Evolutionary conservation across 92 coral and sea anemone genomes (phyloP).

Genomic region (Phymanthus crucifer): DNA sequence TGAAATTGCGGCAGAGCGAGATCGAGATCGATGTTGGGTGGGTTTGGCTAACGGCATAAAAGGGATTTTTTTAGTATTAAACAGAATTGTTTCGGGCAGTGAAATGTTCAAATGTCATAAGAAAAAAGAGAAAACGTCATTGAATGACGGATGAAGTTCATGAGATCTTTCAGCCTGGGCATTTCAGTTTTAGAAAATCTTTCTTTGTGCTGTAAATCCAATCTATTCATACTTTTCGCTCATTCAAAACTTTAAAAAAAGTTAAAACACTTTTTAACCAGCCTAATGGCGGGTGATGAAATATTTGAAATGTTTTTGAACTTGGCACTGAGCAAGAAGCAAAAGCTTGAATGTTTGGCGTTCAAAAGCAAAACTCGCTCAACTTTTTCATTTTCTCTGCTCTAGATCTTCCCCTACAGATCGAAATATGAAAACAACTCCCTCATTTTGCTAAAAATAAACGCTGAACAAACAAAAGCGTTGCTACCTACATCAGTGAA

Average conservation of each 20-base stretch:
- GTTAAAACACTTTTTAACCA: neutral
- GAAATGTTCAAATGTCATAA: neutral
- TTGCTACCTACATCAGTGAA: neutral
- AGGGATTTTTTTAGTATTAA: no score
- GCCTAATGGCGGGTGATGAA: neutral
- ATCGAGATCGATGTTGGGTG: no score
- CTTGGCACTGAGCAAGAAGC: neutral
- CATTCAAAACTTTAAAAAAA: neutral
- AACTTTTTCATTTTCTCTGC: constrained; percentile 11
- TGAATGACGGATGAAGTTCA: neutral
- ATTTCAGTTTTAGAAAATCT: constrained; percentile 1
- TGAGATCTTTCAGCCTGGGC: constrained; percentile 4
- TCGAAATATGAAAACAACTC: neutral
- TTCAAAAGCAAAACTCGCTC: constrained; percentile 2
- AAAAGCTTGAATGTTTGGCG: neutral
- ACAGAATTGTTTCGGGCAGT: no score
- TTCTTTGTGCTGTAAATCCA: neutral
- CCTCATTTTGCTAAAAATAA: neutral
- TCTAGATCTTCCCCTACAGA: neutral
- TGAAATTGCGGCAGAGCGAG: no score
- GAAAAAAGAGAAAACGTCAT: neutral
- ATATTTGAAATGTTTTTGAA: neutral
- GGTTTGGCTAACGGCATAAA: no score
- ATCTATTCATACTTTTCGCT: neutral
- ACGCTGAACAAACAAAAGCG: neutral